Conservation (phyloP, 2,113 vertebrate species). For the Chaetops frenatus region DNA sequence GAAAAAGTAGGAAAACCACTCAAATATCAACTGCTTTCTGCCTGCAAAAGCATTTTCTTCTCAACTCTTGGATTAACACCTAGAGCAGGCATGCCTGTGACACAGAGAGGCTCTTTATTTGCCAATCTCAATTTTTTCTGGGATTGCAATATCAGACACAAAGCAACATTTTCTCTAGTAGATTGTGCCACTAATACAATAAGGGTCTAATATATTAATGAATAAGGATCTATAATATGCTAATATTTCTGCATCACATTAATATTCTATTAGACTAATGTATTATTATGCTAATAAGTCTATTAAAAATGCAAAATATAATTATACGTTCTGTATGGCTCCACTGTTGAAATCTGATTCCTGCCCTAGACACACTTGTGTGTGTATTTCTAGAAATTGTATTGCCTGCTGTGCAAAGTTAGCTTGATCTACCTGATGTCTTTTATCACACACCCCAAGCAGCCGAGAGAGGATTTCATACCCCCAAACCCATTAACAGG, state of each 20-base stretch:
- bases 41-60: not conserved
- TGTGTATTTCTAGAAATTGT: conserved; percentile 12
- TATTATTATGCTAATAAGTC: conserved; percentile 63
- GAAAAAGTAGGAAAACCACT: not conserved
- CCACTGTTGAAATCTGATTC: conserved; percentile 27
- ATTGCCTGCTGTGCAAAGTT: conserved; percentile 22
- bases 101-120: not conserved
- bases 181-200: conserved; percentile 41
- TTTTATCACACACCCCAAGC: not conserved
- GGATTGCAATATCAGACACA: not conserved
- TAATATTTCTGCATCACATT: conserved; percentile 56
- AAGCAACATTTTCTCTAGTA: conserved; percentile 40
- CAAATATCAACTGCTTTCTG: not conserved
- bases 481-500: not conserved
- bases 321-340: conserved; percentile 43
- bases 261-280: conserved; percentile 65
- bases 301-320: conserved; percentile 69
- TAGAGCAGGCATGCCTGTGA: not conserved
- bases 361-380: conserved; percentile 21
- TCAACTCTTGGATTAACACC: not conserved
- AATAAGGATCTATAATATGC: conserved; percentile 60
- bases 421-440: not conserved
- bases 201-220: conserved; percentile 57
- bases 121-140: not conserved
- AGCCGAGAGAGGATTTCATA: not conserved